Evolutionary conservation across 2,797 vertebrate species (phyloP).

Genomic region (Liparis tanakae): DNA sequence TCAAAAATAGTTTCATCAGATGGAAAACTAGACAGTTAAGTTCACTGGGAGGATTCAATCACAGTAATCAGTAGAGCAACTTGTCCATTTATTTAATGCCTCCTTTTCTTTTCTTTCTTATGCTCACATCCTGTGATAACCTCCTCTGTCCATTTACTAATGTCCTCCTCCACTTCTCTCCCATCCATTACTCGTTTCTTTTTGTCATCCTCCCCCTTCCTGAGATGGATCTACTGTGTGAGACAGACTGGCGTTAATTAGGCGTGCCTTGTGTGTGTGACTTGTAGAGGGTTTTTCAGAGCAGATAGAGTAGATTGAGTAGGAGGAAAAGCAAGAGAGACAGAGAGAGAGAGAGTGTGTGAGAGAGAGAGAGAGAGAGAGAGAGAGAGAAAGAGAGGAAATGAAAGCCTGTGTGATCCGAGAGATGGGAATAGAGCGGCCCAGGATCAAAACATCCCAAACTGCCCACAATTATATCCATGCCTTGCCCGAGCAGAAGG

Average conservation of each 20-base stretch:
- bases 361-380: conserved; percentile 46
- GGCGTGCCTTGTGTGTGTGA: conserved; percentile 22
- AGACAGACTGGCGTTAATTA: conserved; percentile 53
- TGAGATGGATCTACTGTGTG: conserved; percentile 23
- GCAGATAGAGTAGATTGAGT: conserved; percentile 28
- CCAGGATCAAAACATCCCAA: conserved; percentile 53
- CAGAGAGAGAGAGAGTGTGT: conserved; percentile 7
- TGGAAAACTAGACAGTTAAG: conserved; percentile 18
- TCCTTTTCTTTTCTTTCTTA: conserved; percentile 37
- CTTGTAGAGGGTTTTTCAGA: conserved; percentile 22
- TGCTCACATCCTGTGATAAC: conserved; percentile 41
- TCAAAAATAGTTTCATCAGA: conserved; percentile 18
- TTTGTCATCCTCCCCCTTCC: conserved; percentile 16
- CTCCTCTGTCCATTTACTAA: conserved; percentile 40
- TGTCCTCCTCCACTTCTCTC: conserved; percentile 29
- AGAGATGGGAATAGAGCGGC: conserved; percentile 25
- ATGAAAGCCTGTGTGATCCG: conserved; percentile 34
- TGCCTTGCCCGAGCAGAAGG: conserved; percentile 19
- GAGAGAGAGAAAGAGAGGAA: conserved; percentile 7
- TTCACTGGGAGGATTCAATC: conserved; percentile 26
- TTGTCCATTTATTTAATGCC: conserved; percentile 23
- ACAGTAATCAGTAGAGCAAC: conserved; percentile 22
- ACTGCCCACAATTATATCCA: conserved; percentile 54
- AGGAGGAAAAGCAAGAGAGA: conserved; percentile 33
- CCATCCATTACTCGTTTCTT: conserved; percentile 43